Base-by-base conservation (phyloP, 2,888 invertebrate genomes). In the Sceliomorpha sp. region DNA sequence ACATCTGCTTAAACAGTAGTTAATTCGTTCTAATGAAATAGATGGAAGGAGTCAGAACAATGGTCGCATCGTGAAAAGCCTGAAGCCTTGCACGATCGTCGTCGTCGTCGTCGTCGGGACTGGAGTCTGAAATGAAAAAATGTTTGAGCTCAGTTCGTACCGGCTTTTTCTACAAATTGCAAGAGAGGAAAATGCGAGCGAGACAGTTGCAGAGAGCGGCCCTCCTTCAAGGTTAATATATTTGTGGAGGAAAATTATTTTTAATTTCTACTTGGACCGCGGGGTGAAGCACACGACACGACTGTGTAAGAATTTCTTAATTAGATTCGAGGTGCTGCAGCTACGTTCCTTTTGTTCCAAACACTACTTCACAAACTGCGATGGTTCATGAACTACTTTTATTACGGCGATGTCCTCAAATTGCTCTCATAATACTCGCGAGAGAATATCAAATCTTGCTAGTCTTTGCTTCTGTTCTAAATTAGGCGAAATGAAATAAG, bases 231-330 rank as follows among this genome's bases (percentile, higher is more conserved):
- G 79, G 81, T 83, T 83, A 84, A 84, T 83, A 82, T 83, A 80
- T 84, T 84, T 83, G 80, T 75, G 79, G 76, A 72, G 78, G 76
- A 76, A 82, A 84, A 85, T 84, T 85, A 83, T 85, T 85, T 84
- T 85, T 83, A 84, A 85, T 83, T 83, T 81, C 73, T 79, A 47
- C 58, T 59, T 47, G 60, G 56, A 32, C 53, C 66, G 58, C 48
- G 63, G 55, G 51, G 36, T 70, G 67, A 68, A 74, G 77, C 73
- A 77, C 74, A 76, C 77, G 73, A 77, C 77, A 76, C 76, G 70
- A 76, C 79, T 81, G 79, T 81, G 80, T 84, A 83, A 82, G 82
- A 85, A 84, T 83, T 85, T 81, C 81, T 83, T 85, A 85, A 85
- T 85, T 85, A 84, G 82, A 85, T 84, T 77, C 75, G 75, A 75